Evolutionary conservation across 2,888 invertebrate genomes (phyloP), one percentile per base, ranked within the genome.

Genomic region (Altica lythri): DNA sequence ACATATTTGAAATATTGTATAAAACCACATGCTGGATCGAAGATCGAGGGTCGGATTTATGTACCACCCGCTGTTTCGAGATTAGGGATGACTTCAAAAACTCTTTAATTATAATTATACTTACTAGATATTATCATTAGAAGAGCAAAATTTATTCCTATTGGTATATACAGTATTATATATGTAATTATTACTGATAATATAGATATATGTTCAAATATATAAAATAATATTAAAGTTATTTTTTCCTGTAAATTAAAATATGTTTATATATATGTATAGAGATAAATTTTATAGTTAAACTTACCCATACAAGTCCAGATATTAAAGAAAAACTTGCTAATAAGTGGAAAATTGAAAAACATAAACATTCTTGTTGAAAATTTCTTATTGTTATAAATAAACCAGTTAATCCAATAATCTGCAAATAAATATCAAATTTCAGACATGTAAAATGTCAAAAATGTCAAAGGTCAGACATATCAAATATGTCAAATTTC

Each of bases 241-340:
- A 56, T 49, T 27, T 49, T 35, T 42, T 61, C 60, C 60, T 61
- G 32, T 30, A 57, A 60, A 52, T 30, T 12, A 43, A 53, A 38
- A 27, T 13, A 14, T 13, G n/a, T 14, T 14, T 35, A 12, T n/a
- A 30, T n/a, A n/a, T 30, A 30, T 6, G 10, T 30, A n/a, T 29
- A 16, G 10, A 29, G 12, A 30, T 4, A n/a, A 10, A 10, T 16
- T 32, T 17, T 2, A 9, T 32, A n/a, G 17, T 3, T 13, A 14
- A 8, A 56, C 58, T 58, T 37, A 61, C 61, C 61, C 61, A 61
- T 40, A 61, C 53, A 2, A 61, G 37, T 42, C 55, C 58, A 8
- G 53, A 49, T 27, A 52, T 53, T 5, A 60, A 38, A 10, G 51
- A 25, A 2, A 58, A 16, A 42, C 60, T 58, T n/a, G 50, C 30